A percentile compares a stretch with the other conserved stretches of the same genome.
Conservation (phyloP, 2,113 vertebrate genomes). For the Xenopus borealis region DNA sequence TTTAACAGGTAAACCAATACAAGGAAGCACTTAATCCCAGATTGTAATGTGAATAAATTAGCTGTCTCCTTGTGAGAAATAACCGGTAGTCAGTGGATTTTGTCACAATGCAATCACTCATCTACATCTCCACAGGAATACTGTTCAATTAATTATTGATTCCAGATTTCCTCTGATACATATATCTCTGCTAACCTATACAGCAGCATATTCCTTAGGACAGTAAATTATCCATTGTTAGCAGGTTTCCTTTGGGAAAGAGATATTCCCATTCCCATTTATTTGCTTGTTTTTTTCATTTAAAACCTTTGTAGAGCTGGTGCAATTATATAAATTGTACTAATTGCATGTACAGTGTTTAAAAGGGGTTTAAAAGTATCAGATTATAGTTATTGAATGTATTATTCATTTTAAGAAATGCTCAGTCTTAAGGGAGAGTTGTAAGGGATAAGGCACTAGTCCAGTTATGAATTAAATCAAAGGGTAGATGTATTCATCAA, state of each 20-base stretch:
- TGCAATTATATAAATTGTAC: conserved; percentile 1
- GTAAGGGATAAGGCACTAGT: conserved; percentile 10
- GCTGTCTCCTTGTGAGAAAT: conserved; percentile 36
- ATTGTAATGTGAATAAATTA: conserved; percentile 36
- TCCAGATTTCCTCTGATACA: conserved; percentile 60
- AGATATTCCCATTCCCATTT: conserved; percentile 62
- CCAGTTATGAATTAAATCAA: too few relatives aligned
- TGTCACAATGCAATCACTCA: conserved; percentile 52
- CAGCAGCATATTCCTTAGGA: conserved; percentile 49
- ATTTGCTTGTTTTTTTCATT: conserved; percentile 42
- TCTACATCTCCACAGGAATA: conserved; percentile 55
- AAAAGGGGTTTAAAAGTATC: conserved; percentile 3
- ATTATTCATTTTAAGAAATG: conserved; percentile 23
- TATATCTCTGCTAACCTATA: conserved; percentile 63
- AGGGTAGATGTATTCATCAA: too few relatives aligned
- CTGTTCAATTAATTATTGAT: conserved; percentile 75
- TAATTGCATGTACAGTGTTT: neutral
- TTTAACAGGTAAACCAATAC: conserved; percentile 41
- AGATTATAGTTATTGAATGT: conserved; percentile 32
- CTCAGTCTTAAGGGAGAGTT: conserved; percentile 11
- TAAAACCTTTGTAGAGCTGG: conserved; percentile 11
- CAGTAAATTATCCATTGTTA: conserved; percentile 54
- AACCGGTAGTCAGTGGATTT: conserved; percentile 54
- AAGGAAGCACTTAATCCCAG: conserved; percentile 39
- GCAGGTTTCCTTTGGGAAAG: conserved; percentile 58